Evolutionary conservation across 2,888 invertebrate genomes (phyloP).

Genomic region (Pristionchus entomophagus): DNA sequence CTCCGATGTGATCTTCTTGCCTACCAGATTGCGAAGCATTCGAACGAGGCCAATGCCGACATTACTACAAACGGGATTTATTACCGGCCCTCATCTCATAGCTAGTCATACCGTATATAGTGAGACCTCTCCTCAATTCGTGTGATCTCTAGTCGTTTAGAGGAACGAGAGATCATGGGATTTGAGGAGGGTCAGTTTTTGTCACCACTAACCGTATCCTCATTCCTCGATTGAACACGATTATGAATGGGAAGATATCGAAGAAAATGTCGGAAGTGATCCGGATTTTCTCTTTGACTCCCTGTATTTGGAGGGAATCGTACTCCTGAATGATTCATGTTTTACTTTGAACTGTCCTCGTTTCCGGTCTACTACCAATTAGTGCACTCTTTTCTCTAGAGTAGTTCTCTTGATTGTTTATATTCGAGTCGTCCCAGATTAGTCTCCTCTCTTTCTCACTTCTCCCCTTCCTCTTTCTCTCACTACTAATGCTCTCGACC

Average conservation of each 20-base stretch:
- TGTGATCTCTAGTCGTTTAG: no score
- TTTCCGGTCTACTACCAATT: slow-evolving; percentile 15
- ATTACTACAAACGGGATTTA: slow-evolving; percentile 82
- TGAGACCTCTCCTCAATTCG: no score
- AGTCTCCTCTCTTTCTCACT: neutral
- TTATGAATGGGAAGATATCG: slow-evolving; percentile 97
- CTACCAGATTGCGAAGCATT: slow-evolving; percentile 88
- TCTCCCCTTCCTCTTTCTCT: neutral
- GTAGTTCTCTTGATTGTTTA: slow-evolving; percentile 33
- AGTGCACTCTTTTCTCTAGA: neutral
- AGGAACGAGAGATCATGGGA: no score
- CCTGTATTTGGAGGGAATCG: slow-evolving; percentile 10
- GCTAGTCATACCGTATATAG: slow-evolving; percentile 52
- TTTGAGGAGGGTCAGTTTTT: no score
- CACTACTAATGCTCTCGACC: slow-evolving; percentile 43
- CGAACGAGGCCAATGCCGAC: slow-evolving; percentile 90
- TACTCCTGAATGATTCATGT: neutral
- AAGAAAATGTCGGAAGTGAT: slow-evolving; percentile 85
- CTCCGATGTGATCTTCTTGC: slow-evolving; percentile 91
- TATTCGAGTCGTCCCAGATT: slow-evolving; percentile 32
- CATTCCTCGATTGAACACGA: slow-evolving; percentile 88
- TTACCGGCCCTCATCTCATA: slow-evolving; percentile 75
- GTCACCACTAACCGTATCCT: no score
- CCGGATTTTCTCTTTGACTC: slow-evolving; percentile 59
- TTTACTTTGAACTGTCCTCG: neutral